Percentiles rank a stretch among this genome's conserved stretches.
Conservation (phyloP, 2,797 vertebrate species). For the Acipenser ruthenus region DNA sequence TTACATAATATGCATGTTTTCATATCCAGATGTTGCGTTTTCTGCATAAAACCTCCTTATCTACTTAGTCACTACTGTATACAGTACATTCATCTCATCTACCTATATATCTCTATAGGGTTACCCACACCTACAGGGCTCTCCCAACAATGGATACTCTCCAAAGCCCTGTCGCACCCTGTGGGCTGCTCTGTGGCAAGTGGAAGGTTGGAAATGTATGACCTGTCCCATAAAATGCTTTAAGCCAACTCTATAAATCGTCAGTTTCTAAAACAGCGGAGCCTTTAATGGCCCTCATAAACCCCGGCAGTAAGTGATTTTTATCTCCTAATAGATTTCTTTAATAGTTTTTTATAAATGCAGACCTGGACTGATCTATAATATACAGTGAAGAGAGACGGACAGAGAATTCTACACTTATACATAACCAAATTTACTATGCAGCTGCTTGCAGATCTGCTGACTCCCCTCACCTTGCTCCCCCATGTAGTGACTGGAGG, state of each 20-base stretch:
- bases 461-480: too few relatives aligned
- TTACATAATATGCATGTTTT: neutral
- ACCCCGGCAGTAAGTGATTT: conserved; percentile 22
- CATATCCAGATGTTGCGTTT: neutral
- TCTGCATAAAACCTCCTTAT: neutral
- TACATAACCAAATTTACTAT: too few relatives aligned
- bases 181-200: neutral
- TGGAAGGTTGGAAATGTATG: neutral
- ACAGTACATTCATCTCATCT: neutral
- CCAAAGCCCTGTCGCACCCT: neutral
- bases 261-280: conserved; percentile 11
- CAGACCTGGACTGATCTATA: conserved; percentile 8
- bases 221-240: neutral
- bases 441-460: too few relatives aligned
- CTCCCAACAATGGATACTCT: neutral
- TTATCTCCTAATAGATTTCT: conserved; percentile 24
- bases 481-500: too few relatives aligned
- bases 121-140: conserved; percentile 7
- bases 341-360: conserved; percentile 16
- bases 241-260: conserved; percentile 25
- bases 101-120: neutral
- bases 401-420: conserved; percentile 1
- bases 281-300: conserved; percentile 27
- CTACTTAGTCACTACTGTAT: neutral
- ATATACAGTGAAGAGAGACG: neutral